phyloP scores from a whole-genome alignment of 35 echinoderm and acorn worm genomes.

The Amphiura filiformis region DNA sequence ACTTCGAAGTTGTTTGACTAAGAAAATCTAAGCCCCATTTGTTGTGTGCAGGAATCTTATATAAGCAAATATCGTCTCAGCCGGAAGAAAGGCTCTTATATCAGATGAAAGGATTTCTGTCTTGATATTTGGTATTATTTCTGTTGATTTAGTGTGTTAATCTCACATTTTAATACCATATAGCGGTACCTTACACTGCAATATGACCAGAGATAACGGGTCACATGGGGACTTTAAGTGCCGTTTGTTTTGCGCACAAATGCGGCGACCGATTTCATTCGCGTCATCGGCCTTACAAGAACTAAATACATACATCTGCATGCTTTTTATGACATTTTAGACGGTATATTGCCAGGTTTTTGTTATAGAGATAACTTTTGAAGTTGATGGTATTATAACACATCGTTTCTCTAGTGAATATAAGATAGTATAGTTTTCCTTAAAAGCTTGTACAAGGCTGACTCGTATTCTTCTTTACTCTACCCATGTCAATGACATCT shows the following conservation, averaged over 20 bases:
- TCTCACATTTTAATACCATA: no score
- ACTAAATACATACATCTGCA: background rate
- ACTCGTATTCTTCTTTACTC: background rate
- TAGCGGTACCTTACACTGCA: no score
- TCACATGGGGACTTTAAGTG: background rate
- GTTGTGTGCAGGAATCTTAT: no score
- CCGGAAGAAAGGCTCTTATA: no score
- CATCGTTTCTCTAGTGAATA: background rate
- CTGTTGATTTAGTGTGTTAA: no score
- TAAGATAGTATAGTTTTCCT: background rate
- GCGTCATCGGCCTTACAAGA: background rate
- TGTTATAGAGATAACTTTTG: background rate
- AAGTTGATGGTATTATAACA: background rate
- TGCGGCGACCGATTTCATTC: background rate
- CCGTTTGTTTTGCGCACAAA: background rate
- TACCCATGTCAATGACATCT: background rate
- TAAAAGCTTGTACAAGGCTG: background rate
- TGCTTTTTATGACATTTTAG: background rate
- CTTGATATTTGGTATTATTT: no score
- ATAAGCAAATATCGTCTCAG: no score
- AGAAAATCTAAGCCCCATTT: no score
- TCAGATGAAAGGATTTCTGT: no score
- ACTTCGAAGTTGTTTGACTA: no score
- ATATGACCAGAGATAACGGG: background rate
- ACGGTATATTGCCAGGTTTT: background rate